These are phyloP conservation scores for Thereva unica DNA, from an alignment of 2,888 invertebrate genomes.

Conservation along the genomic window DNA sequence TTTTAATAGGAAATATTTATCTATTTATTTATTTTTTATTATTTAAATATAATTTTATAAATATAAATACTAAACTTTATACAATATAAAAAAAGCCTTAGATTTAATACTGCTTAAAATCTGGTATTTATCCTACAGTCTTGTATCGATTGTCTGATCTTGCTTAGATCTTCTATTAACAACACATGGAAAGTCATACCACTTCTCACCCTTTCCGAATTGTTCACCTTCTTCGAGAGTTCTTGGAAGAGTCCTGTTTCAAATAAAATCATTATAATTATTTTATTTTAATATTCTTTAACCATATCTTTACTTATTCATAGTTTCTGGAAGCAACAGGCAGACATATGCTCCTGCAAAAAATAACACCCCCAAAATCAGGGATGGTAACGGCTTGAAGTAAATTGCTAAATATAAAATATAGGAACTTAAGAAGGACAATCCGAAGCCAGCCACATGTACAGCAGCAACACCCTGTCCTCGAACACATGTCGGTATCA, in stretches of 20 bases:
- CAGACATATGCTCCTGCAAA: conserved; percentile 59
- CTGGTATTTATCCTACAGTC: no score
- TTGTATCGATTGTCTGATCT: no score
- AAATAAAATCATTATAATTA: background rate
- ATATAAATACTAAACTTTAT: no score
- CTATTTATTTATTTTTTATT: no score
- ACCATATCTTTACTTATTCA: conserved; percentile 45
- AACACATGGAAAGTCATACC: conserved; percentile 54
- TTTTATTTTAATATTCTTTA: background rate
- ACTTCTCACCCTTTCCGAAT: conserved; percentile 59
- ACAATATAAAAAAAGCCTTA: no score
- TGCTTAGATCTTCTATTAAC: no score
- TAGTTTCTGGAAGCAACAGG: conserved; percentile 61
- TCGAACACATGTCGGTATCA: conserved; percentile 66
- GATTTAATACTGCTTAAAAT: no score
- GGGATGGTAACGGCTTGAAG: conserved; percentile 55
- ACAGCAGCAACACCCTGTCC: conserved; percentile 66
- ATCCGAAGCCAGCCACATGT: conserved; percentile 63
- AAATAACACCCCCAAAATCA: conserved; percentile 57
- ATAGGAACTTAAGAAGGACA: conserved; percentile 60
- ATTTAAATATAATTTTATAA: no score
- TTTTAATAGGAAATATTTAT: no score
- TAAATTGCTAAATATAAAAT: conserved; percentile 54
- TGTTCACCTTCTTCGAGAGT: conserved; percentile 61
- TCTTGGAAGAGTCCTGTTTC: conserved; percentile 56